phyloP scores from a whole-genome alignment of 2,797 vertebrate genomes.

The Tadarida brasiliensis region DNA sequence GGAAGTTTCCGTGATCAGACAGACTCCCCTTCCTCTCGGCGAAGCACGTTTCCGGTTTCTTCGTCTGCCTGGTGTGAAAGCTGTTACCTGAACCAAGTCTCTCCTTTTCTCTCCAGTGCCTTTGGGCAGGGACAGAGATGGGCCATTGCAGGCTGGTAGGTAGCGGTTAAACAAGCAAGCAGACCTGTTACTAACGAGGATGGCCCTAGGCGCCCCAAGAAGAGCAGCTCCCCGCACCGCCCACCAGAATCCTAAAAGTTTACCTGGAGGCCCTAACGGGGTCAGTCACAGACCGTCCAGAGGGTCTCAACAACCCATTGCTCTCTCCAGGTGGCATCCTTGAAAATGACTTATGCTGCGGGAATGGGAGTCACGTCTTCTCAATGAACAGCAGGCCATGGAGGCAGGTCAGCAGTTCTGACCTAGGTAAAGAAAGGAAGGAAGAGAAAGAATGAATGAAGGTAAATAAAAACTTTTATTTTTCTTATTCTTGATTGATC shows the following conservation, averaged over 20 bases:
- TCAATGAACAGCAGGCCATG: not conserved
- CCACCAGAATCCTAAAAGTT: too few relatives aligned
- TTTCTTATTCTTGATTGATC: not conserved
- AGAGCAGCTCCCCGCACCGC: too few relatives aligned
- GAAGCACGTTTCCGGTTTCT: not conserved
- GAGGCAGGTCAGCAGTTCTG: not conserved
- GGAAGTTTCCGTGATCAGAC: not conserved
- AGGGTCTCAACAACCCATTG: not conserved
- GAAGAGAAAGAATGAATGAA: not conserved
- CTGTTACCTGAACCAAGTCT: not conserved
- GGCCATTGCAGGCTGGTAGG: too few relatives aligned
- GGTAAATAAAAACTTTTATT: not conserved
- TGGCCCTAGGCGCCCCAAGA: too few relatives aligned
- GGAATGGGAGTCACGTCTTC: not conserved
- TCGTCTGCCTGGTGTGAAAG: not conserved
- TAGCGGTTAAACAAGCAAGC: too few relatives aligned
- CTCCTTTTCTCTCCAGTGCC: not conserved
- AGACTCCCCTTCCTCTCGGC: accelerated
- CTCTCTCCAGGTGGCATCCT: not conserved
- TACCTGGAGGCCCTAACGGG: too few relatives aligned
- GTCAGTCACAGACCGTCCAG: accelerated
- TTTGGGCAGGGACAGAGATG: too few relatives aligned
- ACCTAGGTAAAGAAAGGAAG: not conserved
- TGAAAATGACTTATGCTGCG: not conserved
- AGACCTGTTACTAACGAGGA: too few relatives aligned